Evolutionary conservation across 2,113 vertebrate genomes (phyloP), one percentile per base, ranked within the genome.

Genomic region (Chaetodon trifascialis): DNA sequence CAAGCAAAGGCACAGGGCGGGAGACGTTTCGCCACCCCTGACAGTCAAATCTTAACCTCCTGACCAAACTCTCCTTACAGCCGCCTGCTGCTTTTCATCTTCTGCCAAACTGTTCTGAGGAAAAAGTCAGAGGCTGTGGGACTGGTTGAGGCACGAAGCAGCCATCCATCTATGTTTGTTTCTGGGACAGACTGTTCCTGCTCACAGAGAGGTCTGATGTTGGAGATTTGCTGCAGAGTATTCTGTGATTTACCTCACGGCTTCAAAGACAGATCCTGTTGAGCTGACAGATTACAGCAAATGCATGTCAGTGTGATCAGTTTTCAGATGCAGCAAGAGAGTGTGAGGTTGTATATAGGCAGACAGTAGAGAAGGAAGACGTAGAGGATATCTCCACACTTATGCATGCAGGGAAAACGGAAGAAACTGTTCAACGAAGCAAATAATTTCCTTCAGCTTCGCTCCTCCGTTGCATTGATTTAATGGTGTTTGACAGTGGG

Each of bases 71-170:
- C 16, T 49, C 19, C 5, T 67, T 23, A 58, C 16, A 12, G 10
- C 25, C 60, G 30, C n/a, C 36, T 62, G n/a, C 10, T 62, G 36
- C 7, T 1, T 52, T 19, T 52, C 36, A 52, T 52, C 19, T 34
- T 4, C 11, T 56, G 25, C 59, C 40, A 56, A 65, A 15, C 10
- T 10, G 21, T 40, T 56, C 11, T 1, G n/a, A 47, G 38, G 12
- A 62, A 34, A 23, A 19, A n/a, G 8, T 65, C 11, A 11, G 34
- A 63, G 6, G 34, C 1, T 7, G 46, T 19, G 5, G 44, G 56
- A 23, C 71, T 3, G 30, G 75, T 76, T 69, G 55, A 73, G 76
- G 51, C 76, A 52, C 11, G 83, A 75, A 11, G 1, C 21, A 52
- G 7, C 6, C 21, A 52, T 8, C 9, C 2, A 46, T 8, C 9